Evolutionary conservation across 2,113 vertebrate species (phyloP), one percentile per base, ranked within the genome.

Genomic region (Rhabdomys dilectus): DNA sequence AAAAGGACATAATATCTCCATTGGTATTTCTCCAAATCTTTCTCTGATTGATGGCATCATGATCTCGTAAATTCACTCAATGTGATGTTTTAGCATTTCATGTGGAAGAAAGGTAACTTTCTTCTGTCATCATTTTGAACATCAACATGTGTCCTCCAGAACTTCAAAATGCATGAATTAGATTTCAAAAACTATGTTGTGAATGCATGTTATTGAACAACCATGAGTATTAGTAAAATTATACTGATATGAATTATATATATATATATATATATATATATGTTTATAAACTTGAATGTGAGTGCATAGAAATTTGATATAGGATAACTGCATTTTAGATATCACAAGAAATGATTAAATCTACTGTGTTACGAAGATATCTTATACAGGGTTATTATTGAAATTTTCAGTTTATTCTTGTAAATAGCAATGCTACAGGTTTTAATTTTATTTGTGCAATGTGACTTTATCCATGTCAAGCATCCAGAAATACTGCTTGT

Each of bases 401-500:
- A 62, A 42, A 13, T 5, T 45, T 76, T 73, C 68, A 51, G 34
- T 56, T 82, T 39, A 29, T 56, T 68, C 75, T 91, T 73, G 31
- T 0, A 73, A 15, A n/a, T 26, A 21, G 16, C n/a, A 51, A 62
- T 36, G 16, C 3, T 26, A 36, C 19, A 88, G 21, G 11, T 81
- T 92, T 68, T 73, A 89, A 89, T 60, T 66, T 82, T 70, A 48
- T 93, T 78, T 82, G 5, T 62, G 5, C n/a, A 64, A 7, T 64
- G n/a, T 91, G 64, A 73, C 45, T 78, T 88, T 78, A 53, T 39
- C 45, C 12, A 10, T 22, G 62, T 91, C 78, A 95, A 89, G 51
- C 64, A 90, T 91, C n/a, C 94, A 96, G 86, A 93, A 97, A 92
- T 77, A 39, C 70, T 96, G 39, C 6, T 92, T 97, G n/a, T 82